Evolutionary conservation across 2,797 vertebrate species (phyloP), one percentile per base, ranked within the genome.

Genomic region (Apodemus agrarius): DNA sequence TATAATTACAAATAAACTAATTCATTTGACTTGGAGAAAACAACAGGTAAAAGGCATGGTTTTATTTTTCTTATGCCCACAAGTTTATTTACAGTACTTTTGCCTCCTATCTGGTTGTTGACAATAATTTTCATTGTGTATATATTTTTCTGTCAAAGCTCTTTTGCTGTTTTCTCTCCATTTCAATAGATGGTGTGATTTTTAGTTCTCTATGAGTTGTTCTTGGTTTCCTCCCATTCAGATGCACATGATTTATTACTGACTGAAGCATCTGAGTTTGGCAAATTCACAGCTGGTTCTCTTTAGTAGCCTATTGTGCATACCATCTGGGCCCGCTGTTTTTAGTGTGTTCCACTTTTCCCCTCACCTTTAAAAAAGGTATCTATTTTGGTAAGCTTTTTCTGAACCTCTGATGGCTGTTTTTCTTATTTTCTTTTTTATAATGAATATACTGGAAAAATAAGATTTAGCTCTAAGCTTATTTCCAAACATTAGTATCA

Each of bases 311-410:
- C 96, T 88, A 91, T 86, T 61, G 98, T 97, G 96, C 7, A 3
- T 14, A 12, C 96, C 98, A 98, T 95, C 97, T 98, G 98, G 92
- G 49, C 96, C 89, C 93, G 92, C 96, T 97, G 95, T 59, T 94
- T 80, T 46, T 37, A 67, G 24, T 6, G 31, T 49, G 43, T 49
- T 91, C 79, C 3, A 85, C 65, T 84, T 96, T 97, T 79, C 87
- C 63, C 69, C 46, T 94, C 67, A 87, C 75, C 46, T 92, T 90
- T 72, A 91, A 88, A 82, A 80, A 21, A 78, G 49, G 88, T 74
- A 89, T 5, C 49, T 95, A 95, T 96, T 97, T 97, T 95, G 31
- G 43, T 82, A 96, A 81, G 24, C 3, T 94, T 8, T 80, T 81
- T 26, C 78, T 92, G 82, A 84, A 80, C n/a, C 22, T 92, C 54